Conservation (phyloP, 2,113 vertebrate species). For the Bettongia penicillata region DNA sequence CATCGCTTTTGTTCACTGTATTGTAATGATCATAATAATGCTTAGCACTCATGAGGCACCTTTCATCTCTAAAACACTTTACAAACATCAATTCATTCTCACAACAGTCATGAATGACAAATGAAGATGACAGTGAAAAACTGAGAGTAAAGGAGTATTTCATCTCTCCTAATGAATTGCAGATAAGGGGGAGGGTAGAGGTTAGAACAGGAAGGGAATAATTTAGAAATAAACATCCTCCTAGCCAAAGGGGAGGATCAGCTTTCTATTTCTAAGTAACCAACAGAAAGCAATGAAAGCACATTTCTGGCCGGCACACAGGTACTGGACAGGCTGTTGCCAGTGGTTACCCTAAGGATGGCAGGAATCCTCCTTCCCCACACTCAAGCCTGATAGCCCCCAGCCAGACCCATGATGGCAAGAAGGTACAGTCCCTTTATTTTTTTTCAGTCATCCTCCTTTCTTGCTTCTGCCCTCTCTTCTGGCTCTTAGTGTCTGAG, state of each 20-base stretch:
- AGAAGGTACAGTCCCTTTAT: neutral
- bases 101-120: conserved; percentile 19
- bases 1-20: neutral
- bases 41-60: neutral
- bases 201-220: conserved; percentile 31
- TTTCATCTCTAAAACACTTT: neutral
- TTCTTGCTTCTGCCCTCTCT: neutral
- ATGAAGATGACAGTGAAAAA: neutral
- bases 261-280: neutral
- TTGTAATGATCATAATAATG: fast-evolving
- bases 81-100: neutral
- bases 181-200: conserved; percentile 5
- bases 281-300: neutral
- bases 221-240: conserved; percentile 16
- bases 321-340: neutral
- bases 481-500: neutral
- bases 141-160: neutral
- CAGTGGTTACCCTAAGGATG: neutral
- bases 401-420: neutral
- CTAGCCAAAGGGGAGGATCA: conserved; percentile 43
- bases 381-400: neutral
- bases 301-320: neutral
- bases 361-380: conserved; percentile 10
- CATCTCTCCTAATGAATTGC: conserved; percentile 14
- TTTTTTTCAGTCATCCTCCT: neutral